Evolutionary conservation across 2,113 vertebrate species (phyloP), one percentile per base, ranked within the genome.

Genomic region (Uropsilus gracilis): DNA sequence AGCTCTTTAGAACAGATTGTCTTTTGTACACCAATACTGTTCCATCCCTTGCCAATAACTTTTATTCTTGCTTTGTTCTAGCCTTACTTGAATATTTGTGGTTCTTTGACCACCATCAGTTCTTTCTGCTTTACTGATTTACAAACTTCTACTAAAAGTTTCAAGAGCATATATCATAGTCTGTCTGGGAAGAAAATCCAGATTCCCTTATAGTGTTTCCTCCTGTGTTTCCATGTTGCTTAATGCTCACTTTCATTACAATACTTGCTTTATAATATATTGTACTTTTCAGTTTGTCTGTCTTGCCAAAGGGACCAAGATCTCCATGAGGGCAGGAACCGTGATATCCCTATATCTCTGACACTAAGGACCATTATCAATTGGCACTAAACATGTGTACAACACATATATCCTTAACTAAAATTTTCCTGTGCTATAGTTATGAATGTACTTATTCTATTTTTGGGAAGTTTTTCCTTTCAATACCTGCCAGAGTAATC

Each of bases 371-470:
- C 26, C 57, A 57, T 26, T 16, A n/a, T 55, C 55, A 34, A 20
- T 32, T 72, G 28, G 39, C 17, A 92, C 59, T 82, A 11, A 50
- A 30, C 30, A 86, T 12, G 8, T n/a, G 3, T 18, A 90, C 6
- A 86, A 69, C 46, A 90, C 50, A 68, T 28, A 22, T 8, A 64
- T 32, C 8, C 20, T 93, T 83, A 83, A 61, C 46, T 78, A 83
- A 95, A 94, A 78, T 46, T 1, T 44, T 77, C 93, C 84, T 78
- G 18, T n/a, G n/a, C n/a, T 88, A 11, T 73, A 46, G 66, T 66
- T 77, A 91, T 28, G 72, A 50, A 94, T 50, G 11, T 48, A 32
- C 86, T 93, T 91, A 84, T 81, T n/a, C 53, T 42, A 10, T 3
- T 46, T 89, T 64, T 81, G 66, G 61, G 30, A 89, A 17, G 87